phyloP scores from a whole-genome alignment of 2,888 invertebrate species.

The Cenopis cana region DNA sequence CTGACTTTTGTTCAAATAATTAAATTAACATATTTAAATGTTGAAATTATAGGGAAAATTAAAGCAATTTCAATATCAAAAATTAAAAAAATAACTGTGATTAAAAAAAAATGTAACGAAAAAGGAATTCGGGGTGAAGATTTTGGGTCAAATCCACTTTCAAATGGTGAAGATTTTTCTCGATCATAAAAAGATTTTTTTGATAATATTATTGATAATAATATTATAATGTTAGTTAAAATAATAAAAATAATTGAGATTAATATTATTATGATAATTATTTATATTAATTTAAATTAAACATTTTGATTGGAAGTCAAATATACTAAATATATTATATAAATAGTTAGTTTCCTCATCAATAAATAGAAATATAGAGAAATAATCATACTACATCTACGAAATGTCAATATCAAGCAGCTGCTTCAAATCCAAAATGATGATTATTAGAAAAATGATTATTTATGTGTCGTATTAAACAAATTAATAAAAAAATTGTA shows the following conservation, averaged over 20 bases:
- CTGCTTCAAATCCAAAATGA: conserved; percentile 74
- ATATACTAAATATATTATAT: conserved; percentile 89
- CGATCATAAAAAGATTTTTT: conserved; percentile 86
- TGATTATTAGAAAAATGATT: conserved; percentile 68
- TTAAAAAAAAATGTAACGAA: conserved; percentile 86
- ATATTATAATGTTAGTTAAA: conserved; percentile 79
- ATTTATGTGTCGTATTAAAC: conserved; percentile 64
- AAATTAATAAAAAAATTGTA: conserved; percentile 64
- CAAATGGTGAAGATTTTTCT: conserved; percentile 88
- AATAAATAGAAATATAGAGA: conserved; percentile 86
- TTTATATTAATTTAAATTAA: conserved; percentile 85
- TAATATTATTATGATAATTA: conserved; percentile 77
- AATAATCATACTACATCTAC: conserved; percentile 73
- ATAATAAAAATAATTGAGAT: conserved; percentile 66
- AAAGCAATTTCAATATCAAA: conserved; percentile 90
- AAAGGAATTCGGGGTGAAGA: conserved; percentile 71
- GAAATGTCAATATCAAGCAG: conserved; percentile 76
- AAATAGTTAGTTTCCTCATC: conserved; percentile 88
- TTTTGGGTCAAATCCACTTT: conserved; percentile 78
- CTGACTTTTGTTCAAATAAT: conserved; percentile 63
- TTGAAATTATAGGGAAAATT: conserved; percentile 84
- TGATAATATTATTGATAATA: conserved; percentile 78
- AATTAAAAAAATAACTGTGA: conserved; percentile 89
- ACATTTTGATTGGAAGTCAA: conserved; percentile 90
- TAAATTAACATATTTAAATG: conserved; percentile 65